phyloP scores from a whole-genome alignment of 2,888 invertebrate genomes.

The Doris montereyensis region DNA sequence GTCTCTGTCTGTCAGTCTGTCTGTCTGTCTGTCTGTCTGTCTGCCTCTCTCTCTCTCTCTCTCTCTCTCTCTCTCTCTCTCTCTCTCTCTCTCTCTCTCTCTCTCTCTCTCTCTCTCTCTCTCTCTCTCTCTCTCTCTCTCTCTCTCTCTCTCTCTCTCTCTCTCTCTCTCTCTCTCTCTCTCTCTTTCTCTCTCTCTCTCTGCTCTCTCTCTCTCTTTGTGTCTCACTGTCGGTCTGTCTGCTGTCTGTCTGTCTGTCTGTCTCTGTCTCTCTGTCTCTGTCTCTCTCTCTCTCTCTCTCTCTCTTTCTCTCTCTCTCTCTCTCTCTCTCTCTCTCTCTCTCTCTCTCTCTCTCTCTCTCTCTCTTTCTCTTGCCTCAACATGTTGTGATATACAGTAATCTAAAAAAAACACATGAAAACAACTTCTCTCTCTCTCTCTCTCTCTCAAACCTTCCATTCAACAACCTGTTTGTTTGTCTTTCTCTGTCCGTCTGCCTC shows the following conservation, averaged over 20 bases:
- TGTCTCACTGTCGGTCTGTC: no score
- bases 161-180: not conserved
- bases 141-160: not conserved
- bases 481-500: not conserved
- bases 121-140: not conserved
- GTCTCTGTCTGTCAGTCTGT: not conserved
- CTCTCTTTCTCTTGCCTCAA: no score
- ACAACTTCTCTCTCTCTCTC: not conserved
- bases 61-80: not conserved
- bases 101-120: not conserved
- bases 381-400: no score
- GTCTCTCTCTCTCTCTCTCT: not conserved
- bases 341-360: not conserved
- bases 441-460: no score
- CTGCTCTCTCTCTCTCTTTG: no score
- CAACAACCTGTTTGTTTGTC: no score
- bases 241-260: no score
- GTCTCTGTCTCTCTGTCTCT: not conserved
- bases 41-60: not conserved
- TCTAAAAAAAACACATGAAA: no score
- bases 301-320: not conserved
- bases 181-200: no score
- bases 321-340: not conserved
- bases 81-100: not conserved
- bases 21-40: no score